A percentile compares a stretch with the other conserved stretches of the same genome.
These are phyloP conservation scores for Oxystoma pomonae DNA, from an alignment of 2,888 invertebrate species.

Conservation along the genomic window DNA sequence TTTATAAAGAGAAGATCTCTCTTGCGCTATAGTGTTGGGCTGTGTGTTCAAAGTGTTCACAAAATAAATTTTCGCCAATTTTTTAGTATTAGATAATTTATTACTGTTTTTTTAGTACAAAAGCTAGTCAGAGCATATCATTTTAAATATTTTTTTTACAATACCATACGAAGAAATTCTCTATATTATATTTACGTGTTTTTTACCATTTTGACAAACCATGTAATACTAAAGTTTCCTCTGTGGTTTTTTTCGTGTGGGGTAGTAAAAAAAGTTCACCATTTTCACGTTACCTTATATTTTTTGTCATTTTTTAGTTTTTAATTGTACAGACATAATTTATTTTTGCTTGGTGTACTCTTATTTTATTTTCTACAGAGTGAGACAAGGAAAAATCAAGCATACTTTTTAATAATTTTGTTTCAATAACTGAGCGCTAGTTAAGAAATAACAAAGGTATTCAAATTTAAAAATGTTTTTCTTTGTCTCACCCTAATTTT, in stretches of 20 bases:
- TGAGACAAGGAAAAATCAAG: too few relatives aligned
- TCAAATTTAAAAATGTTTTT: too few relatives aligned
- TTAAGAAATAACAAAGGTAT: too few relatives aligned
- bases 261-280: conserved; percentile 18
- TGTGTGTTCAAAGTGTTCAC: conserved; percentile 48
- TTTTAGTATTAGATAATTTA: conserved; percentile 19
- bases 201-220: conserved; percentile 31
- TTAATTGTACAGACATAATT: neutral
- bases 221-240: neutral
- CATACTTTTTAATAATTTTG: too few relatives aligned
- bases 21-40: conserved; percentile 36
- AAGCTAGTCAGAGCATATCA: conserved; percentile 36
- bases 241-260: conserved; percentile 21
- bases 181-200: conserved; percentile 6
- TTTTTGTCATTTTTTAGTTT: conserved; percentile 1
- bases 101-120: conserved; percentile 28
- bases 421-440: too few relatives aligned
- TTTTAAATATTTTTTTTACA: conserved; percentile 20
- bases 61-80: conserved; percentile 25
- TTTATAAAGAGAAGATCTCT: neutral
- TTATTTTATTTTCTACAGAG: too few relatives aligned
- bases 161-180: conserved; percentile 20
- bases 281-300: conserved; percentile 16
- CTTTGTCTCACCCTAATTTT: too few relatives aligned
- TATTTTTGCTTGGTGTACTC: neutral